These are phyloP conservation scores for Antheraea yamamai DNA, from an alignment of 2,888 invertebrate genomes.

Conservation along the genomic window DNA sequence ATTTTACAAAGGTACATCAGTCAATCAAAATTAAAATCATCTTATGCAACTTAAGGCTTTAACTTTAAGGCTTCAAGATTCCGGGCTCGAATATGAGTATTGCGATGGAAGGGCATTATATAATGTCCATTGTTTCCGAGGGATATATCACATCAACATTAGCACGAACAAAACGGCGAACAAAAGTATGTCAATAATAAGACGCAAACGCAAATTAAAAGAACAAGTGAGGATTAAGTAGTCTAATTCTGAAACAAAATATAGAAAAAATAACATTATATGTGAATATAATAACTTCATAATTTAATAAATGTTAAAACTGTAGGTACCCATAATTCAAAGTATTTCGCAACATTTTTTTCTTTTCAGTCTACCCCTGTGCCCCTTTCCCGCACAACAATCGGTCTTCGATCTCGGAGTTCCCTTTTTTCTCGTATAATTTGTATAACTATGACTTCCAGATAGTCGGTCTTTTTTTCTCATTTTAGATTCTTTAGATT, in stretches of 20 bases:
- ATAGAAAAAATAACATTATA: not conserved
- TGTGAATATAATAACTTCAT: not conserved
- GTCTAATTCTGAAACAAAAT: not conserved
- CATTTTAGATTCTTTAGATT: conserved; percentile 57
- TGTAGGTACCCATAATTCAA: conserved; percentile 30
- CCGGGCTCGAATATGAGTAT: not conserved
- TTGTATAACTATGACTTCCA: conserved; percentile 51
- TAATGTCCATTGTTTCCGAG: too few species aligned
- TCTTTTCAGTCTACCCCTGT: conserved; percentile 59
- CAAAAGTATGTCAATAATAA: too few species aligned
- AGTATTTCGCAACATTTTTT: conserved; percentile 42
- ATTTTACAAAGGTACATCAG: too few species aligned
- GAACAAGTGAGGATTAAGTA: not conserved
- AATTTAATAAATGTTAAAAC: not conserved
- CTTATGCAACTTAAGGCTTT: too few species aligned
- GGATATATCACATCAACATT: too few species aligned
- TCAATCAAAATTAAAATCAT: too few species aligned
- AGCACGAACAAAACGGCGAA: too few species aligned
- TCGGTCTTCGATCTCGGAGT: conserved; percentile 32
- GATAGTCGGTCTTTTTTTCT: conserved; percentile 51
- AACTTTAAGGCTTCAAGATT: not conserved
- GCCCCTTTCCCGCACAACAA: conserved; percentile 68
- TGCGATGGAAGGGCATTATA: not conserved
- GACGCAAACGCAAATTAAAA: not conserved
- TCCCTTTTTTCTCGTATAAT: conserved; percentile 52